Percentiles rank a stretch among this genome's conserved stretches.
Conservation (phyloP, 2,888 invertebrate genomes). For the Pristionchus entomophagus region DNA sequence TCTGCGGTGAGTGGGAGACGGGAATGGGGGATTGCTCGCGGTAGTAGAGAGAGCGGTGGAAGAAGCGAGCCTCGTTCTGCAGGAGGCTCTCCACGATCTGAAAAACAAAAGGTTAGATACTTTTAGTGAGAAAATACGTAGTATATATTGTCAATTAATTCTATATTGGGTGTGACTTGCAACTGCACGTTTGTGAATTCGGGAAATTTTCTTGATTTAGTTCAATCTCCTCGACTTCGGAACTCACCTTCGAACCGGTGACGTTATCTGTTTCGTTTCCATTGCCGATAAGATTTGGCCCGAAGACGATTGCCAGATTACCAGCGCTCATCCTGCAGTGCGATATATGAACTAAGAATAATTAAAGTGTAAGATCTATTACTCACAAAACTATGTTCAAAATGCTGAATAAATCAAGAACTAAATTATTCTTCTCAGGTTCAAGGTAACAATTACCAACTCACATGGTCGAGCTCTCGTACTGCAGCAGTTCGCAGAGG, state of each 20-base stretch:
- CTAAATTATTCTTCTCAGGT: not conserved
- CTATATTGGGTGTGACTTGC: too few species aligned
- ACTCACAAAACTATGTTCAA: not conserved
- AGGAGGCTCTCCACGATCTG: slow-evolving; percentile 61
- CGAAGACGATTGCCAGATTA: slow-evolving; percentile 95
- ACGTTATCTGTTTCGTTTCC: slow-evolving; percentile 62
- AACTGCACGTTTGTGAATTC: too few species aligned
- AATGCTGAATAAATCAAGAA: not conserved
- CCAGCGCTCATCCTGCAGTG: slow-evolving; percentile 92
- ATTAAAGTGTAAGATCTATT: not conserved
- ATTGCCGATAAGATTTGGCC: slow-evolving; percentile 90
- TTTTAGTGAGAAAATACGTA: too few species aligned
- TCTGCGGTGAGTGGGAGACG: not conserved
- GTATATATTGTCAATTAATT: too few species aligned
- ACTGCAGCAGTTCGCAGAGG: slow-evolving; percentile 86
- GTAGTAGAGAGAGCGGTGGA: slow-evolving; percentile 50
- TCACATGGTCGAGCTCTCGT: slow-evolving; percentile 62
- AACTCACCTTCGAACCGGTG: slow-evolving; percentile 53
- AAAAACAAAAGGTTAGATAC: too few species aligned
- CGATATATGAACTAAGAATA: not conserved
- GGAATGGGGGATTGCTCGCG: not conserved
- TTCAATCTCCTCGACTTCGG: too few species aligned
- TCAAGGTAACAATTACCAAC: not conserved
- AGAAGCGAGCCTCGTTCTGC: slow-evolving; percentile 57
- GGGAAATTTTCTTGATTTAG: too few species aligned